These are phyloP conservation scores for Thinocorus orbignyianus DNA, from an alignment of 2,113 vertebrate species.

Conservation along the genomic window DNA sequence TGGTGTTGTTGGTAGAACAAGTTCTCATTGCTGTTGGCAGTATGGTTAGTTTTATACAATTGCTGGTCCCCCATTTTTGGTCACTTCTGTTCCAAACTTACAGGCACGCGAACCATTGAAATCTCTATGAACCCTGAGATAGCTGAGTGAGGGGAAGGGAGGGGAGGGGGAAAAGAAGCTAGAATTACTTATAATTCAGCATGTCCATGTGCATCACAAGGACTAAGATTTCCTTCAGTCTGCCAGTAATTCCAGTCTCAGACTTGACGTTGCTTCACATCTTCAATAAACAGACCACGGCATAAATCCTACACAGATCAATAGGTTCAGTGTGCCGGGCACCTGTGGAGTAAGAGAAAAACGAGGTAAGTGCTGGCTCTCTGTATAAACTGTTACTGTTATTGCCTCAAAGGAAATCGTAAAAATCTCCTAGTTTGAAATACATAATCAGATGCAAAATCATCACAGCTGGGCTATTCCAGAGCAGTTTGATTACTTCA, in stretches of 20 bases:
- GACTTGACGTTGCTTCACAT: slow-evolving; percentile 50
- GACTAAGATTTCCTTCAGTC: slow-evolving; percentile 55
- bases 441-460: slow-evolving; percentile 12
- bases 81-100: slow-evolving; percentile 65
- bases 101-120: slow-evolving; percentile 77
- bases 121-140: slow-evolving; percentile 78
- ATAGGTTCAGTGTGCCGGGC: slow-evolving; percentile 23
- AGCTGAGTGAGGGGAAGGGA: slow-evolving; percentile 47
- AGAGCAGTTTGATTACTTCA: background rate
- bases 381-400: background rate
- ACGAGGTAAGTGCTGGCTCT: background rate
- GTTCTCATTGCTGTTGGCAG: slow-evolving; percentile 75
- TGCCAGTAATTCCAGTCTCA: slow-evolving; percentile 35
- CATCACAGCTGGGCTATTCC: slow-evolving; percentile 20
- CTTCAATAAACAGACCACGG: slow-evolving; percentile 46
- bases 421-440: background rate
- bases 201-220: slow-evolving; percentile 58
- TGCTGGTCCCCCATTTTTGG: slow-evolving; percentile 85
- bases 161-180: background rate
- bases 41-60: slow-evolving; percentile 81
- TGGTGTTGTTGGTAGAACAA: slow-evolving; percentile 81
- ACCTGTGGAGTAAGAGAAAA: slow-evolving; percentile 63
- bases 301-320: slow-evolving; percentile 23
- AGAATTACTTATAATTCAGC: slow-evolving; percentile 68
- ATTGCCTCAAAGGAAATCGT: background rate